Percentiles rank a stretch among this genome's conserved stretches.
phyloP scores from a whole-genome alignment of 2,888 invertebrate species.

The Sarcophaga rosellei region DNA sequence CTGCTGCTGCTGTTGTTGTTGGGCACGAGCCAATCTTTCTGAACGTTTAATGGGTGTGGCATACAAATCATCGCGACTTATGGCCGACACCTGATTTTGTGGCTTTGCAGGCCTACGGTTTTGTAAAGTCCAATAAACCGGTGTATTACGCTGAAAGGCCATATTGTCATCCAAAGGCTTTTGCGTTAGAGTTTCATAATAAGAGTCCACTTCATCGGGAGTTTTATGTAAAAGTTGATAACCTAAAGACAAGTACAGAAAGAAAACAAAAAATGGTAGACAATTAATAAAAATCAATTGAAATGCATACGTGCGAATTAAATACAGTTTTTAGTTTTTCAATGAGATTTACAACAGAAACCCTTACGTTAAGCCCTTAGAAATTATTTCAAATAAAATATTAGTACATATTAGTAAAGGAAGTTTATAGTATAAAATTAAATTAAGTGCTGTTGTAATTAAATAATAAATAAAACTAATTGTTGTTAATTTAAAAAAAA shows the following conservation, averaged over 20 bases:
- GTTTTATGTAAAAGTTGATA: slow-evolving; percentile 85
- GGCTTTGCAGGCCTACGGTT: slow-evolving; percentile 77
- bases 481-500: neutral
- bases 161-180: slow-evolving; percentile 51
- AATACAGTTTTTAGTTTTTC: neutral
- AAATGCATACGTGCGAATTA: neutral
- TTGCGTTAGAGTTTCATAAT: slow-evolving; percentile 72
- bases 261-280: neutral
- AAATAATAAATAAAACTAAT: neutral
- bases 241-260: slow-evolving; percentile 80
- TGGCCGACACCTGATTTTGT: slow-evolving; percentile 65
- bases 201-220: slow-evolving; percentile 68
- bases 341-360: slow-evolving; percentile 28
- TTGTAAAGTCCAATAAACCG: slow-evolving; percentile 85
- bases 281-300: neutral
- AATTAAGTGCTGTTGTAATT: neutral
- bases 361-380: slow-evolving; percentile 21
- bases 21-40: slow-evolving; percentile 74
- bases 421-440: neutral
- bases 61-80: slow-evolving; percentile 80
- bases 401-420: slow-evolving; percentile 5
- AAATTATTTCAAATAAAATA: neutral
- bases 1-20: slow-evolving; percentile 65
- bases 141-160: slow-evolving; percentile 80
- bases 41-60: slow-evolving; percentile 80